These are phyloP conservation scores for Marmota flaviventris DNA, from an alignment of 2,113 vertebrate species.

Conservation along the genomic window DNA sequence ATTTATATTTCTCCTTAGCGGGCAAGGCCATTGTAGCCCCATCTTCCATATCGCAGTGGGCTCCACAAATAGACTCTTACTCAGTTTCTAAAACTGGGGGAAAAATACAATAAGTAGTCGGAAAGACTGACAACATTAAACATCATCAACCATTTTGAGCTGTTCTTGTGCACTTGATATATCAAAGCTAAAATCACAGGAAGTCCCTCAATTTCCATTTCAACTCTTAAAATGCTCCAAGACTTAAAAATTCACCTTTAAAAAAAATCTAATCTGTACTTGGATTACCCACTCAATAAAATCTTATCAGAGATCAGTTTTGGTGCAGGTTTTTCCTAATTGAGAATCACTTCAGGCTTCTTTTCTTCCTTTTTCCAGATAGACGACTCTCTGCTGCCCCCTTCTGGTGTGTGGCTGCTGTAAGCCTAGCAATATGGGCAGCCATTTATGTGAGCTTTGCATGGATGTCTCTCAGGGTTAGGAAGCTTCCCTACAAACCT, in stretches of 20 bases:
- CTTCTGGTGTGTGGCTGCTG: constrained; percentile 47
- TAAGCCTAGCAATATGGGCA: neutral
- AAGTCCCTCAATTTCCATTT: constrained; percentile 1
- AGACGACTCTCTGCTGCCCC: constrained; percentile 73
- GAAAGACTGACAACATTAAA: neutral
- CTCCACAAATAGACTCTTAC: neutral
- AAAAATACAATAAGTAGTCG: neutral
- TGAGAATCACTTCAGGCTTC: neutral
- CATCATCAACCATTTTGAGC: neutral
- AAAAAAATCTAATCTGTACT: neutral
- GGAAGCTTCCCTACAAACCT: neutral
- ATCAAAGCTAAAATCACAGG: constrained; percentile 34
- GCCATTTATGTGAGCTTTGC: neutral
- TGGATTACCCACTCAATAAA: neutral
- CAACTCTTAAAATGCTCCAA: neutral
- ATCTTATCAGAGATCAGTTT: constrained; percentile 2
- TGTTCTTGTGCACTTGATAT: neutral
- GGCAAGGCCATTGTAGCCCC: neutral
- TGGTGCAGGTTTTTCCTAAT: neutral
- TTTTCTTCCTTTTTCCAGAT: neutral
- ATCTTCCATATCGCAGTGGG: neutral
- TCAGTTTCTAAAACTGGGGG: neutral
- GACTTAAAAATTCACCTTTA: neutral
- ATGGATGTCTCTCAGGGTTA: neutral
- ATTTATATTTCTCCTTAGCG: neutral